A percentile compares a stretch with the other conserved stretches of the same genome.
These are phyloP conservation scores for Calidris pugnax DNA, from an alignment of 2,113 vertebrate genomes.

Conservation along the genomic window DNA sequence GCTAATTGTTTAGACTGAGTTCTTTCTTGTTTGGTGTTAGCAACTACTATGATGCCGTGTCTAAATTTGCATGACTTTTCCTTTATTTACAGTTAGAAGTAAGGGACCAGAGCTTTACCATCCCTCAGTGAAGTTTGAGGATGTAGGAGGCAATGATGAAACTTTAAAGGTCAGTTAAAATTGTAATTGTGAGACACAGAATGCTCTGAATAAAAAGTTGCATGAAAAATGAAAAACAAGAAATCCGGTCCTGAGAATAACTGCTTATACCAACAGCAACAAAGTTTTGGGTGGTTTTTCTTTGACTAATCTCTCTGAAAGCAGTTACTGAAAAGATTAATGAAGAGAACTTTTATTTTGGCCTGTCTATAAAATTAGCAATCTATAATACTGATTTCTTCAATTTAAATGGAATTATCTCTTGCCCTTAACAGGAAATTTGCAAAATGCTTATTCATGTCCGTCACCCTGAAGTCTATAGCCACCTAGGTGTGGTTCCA, in stretches of 20 bases:
- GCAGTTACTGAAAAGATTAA: neutral
- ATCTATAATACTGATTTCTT: neutral
- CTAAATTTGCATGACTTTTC: neutral
- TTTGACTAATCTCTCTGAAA: neutral
- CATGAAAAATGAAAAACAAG: neutral
- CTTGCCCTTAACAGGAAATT: constrained; percentile 80
- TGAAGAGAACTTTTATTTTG: neutral
- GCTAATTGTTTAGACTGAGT: neutral
- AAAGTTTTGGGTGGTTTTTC: neutral
- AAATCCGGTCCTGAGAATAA: neutral
- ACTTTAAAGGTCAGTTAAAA: constrained; percentile 82
- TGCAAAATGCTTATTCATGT: constrained; percentile 94
- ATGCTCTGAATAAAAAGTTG: neutral
- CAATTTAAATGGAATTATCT: neutral
- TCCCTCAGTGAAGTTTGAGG: constrained; percentile 86
- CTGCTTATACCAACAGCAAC: neutral
- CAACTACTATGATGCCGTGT: neutral
- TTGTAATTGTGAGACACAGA: neutral
- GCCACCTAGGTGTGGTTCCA: constrained; percentile 87
- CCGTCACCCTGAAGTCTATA: constrained; percentile 92
- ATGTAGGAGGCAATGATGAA: constrained; percentile 90
- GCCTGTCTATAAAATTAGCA: neutral
- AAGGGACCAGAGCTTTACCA: constrained; percentile 77
- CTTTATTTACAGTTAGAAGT: constrained; percentile 71
- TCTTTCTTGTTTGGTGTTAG: neutral